phyloP scores from a whole-genome alignment of 2,797 vertebrate species.

The Setipinna tenuifilis region DNA sequence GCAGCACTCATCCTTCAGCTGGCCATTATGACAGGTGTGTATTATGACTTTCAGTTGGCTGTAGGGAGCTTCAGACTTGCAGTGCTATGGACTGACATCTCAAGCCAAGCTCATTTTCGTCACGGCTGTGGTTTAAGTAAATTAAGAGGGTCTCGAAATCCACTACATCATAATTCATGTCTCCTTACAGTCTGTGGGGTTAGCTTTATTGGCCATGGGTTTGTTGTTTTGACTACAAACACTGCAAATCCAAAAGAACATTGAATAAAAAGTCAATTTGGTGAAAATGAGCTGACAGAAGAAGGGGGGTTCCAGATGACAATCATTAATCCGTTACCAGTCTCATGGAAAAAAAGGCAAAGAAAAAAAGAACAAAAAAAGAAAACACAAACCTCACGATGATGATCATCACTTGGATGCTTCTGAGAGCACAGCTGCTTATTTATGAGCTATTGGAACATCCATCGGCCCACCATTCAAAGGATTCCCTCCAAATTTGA shows the following conservation, averaged over 20 bases:
- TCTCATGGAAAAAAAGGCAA: not conserved
- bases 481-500: not conserved
- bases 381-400: not conserved
- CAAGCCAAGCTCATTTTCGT: too few relatives aligned
- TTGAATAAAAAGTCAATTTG: not conserved
- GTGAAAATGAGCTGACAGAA: not conserved
- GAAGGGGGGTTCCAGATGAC: not conserved
- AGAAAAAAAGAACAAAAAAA: too few relatives aligned
- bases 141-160: too few relatives aligned
- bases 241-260: not conserved
- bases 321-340: not conserved
- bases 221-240: not conserved
- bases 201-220: not conserved
- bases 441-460: not conserved
- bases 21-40: not conserved
- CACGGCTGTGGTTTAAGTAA: too few relatives aligned
- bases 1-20: not conserved
- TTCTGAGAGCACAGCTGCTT: not conserved
- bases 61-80: not conserved
- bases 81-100: not conserved
- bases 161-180: too few relatives aligned
- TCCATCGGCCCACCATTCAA: not conserved
- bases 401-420: not conserved
- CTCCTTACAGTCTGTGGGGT: not conserved
- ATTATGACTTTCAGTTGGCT: not conserved